Evolutionary conservation across 1,140 invertebrate species (phyloP), one percentile per base, ranked within the genome.

Genomic region (Brachionus plicatilis): DNA sequence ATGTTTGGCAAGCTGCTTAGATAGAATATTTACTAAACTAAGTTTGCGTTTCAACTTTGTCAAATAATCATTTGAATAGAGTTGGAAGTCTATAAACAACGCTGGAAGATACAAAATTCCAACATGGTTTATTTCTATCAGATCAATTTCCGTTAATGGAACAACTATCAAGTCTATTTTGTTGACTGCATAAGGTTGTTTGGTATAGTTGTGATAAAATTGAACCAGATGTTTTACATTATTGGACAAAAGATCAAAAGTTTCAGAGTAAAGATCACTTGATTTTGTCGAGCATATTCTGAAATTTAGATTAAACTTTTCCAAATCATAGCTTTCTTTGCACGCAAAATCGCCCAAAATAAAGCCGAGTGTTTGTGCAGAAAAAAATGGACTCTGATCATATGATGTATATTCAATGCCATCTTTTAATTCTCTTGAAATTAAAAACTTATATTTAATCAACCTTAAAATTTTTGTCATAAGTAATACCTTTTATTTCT

Each of bases 51-150:
- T 60, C 12, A 65, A 11, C n/a, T 68, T 60, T 29, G 79, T 82
- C 27, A 82, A 47, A 47, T 65, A 45, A 68, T 82, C 79, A 24
- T 82, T 65, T 65, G 79, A 45, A 41, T 50, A 76, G 14, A 27
- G n/a, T 50, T 76, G 37, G 1, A 9, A 29, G n/a, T 45, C 60
- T 11, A 37, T 65, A 4, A 65, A 65, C 1, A 29, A 82, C 24
- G 9, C n/a, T 14, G 79, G 53, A n/a, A 82, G 53, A 82, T 82
- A 82, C 24, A 82, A 41, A 43, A 82, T 60, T 45, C 79, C 79
- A 27, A 68, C 33, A 65, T 82, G 79, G 9, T 60, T 68, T 24
- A 76, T 27, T 50, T 27, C 12, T 20, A 27, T n/a, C 12, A 47
- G 4, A n/a, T 68, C 79, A 17, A 45, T 27, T 12, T 65, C 53